Evolutionary conservation across 2,113 vertebrate genomes (phyloP), one percentile per base, ranked within the genome.

Genomic region (Seriola quinqueradiata): DNA sequence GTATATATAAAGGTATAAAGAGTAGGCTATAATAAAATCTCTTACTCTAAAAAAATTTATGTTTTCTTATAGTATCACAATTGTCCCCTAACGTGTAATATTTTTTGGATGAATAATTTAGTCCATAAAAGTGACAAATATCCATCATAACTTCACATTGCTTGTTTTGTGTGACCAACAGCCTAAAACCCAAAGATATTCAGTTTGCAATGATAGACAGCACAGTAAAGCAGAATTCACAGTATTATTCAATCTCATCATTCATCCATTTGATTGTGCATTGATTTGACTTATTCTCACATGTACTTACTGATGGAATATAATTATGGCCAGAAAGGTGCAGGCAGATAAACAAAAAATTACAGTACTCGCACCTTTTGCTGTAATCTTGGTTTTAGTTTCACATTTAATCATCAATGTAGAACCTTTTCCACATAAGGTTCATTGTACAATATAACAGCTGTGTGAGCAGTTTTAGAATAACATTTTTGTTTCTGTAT

Each of bases 401-500:
- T 81, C 19, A 36, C n/a, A 42, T 10, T 65, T 19, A 46, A 13
- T 70, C 28, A 32, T 32, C 8, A 13, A 1, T 42, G 1, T 8
- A 14, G 1, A 54, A 10, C 9, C 40, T 67, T 38, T 13, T 9
- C 28, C 16, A 14, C 0, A 3, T 25, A 3, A 61, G 46, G 50
- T 4, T 70, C 16, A 34, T 48, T 10, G 10, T 73, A n/a, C 8
- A 66, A 16, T 21, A 40, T 11, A 60, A 68, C 54, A 77, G 72
- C 69, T 46, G 73, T 72, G 69, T 76, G 23, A 52, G 54, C 10
- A 52, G 25, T 80, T 60, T 81, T 54, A 11, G 0, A 54, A 72
- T 73, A 81, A 75, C 40, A 79, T 48, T 67, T 70, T 68, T 61
- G 71, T 79, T 63, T 63, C 66, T 48, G 42, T 77, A 64, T 48